A percentile compares a stretch with the other conserved stretches of the same genome.
phyloP scores from a whole-genome alignment of 2,113 vertebrate species.

The Lophochroa leadbeateri region DNA sequence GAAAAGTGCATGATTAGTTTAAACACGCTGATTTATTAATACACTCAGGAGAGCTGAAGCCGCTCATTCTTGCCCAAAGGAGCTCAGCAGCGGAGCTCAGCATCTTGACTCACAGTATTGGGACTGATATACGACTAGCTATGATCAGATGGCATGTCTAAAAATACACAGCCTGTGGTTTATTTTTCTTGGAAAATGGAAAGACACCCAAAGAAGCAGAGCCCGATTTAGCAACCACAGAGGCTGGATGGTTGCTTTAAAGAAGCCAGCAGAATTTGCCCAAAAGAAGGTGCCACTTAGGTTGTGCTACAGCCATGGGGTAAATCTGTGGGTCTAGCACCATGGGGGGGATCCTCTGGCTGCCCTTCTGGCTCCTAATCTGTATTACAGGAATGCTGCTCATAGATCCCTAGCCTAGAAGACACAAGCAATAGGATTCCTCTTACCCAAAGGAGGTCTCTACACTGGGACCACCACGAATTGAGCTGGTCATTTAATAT shows the following conservation, averaged over 20 bases:
- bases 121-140: conserved; percentile 45
- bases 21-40: background rate
- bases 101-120: conserved; percentile 22
- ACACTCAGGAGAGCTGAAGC: background rate
- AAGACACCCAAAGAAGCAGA: conserved; percentile 49
- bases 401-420: background rate
- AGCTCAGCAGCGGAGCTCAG: conserved; percentile 11
- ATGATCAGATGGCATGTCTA: conserved; percentile 46
- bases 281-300: background rate
- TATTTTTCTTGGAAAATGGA: conserved; percentile 69
- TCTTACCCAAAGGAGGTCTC: background rate
- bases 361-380: background rate
- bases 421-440: background rate
- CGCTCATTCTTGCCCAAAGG: background rate
- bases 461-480: background rate
- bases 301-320: background rate
- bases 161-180: conserved; percentile 50
- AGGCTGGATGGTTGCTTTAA: conserved; percentile 46
- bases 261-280: conserved; percentile 15
- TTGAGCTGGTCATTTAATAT: background rate
- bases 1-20: conserved; percentile 1
- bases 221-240: conserved; percentile 26
- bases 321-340: background rate
- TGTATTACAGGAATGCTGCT: background rate
- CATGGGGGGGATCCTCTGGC: accelerated